Conservation (phyloP, 1,140 invertebrate genomes). For the Phenacoccus solenopsis region DNA sequence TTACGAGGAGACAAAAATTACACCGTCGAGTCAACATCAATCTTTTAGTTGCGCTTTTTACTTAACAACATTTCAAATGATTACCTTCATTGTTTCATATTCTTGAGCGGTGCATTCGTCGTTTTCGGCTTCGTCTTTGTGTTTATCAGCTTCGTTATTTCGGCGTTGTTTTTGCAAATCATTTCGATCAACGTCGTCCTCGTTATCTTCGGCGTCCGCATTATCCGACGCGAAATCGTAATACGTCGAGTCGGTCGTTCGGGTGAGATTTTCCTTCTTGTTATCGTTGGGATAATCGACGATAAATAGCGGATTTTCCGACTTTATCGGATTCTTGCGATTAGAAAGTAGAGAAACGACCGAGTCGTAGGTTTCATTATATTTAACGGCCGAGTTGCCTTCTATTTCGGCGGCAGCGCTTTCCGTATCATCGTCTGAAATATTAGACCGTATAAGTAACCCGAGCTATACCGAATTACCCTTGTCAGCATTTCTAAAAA, state of each 20-base stretch:
- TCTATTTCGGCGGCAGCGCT: background rate
- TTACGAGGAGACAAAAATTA: background rate
- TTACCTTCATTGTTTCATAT: constrained; percentile 56
- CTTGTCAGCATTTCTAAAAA: too few relatives aligned
- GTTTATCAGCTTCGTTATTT: constrained; percentile 19
- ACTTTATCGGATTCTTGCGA: background rate
- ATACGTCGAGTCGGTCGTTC: background rate
- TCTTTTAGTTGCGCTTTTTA: background rate
- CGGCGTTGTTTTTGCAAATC: constrained; percentile 20
- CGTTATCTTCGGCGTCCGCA: constrained; percentile 21
- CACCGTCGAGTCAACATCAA: background rate
- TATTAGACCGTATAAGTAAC: background rate
- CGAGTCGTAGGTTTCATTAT: background rate
- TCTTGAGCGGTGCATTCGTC: constrained; percentile 47
- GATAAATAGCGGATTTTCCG: background rate
- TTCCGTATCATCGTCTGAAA: background rate
- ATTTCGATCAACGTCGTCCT: constrained; percentile 19
- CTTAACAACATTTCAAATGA: background rate
- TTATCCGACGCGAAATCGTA: constrained; percentile 6
- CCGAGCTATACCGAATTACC: too few relatives aligned
- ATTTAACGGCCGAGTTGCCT: background rate
- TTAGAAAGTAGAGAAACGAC: background rate
- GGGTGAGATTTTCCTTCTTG: constrained; percentile 6
- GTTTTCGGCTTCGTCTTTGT: constrained; percentile 18
- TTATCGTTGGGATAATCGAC: background rate